phyloP scores from a whole-genome alignment of 2,797 vertebrate genomes.

The Capromys pilorides region DNA sequence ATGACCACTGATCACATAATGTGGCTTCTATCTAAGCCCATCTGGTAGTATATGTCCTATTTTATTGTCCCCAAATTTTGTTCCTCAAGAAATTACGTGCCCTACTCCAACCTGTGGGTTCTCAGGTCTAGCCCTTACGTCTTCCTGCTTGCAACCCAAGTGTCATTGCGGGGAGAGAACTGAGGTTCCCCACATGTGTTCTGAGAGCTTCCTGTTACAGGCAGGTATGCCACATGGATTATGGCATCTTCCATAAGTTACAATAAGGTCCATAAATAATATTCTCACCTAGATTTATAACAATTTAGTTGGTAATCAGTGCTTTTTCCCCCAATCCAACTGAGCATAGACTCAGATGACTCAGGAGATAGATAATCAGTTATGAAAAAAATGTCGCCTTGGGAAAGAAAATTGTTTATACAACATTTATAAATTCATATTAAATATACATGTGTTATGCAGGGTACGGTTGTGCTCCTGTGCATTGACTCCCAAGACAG shows the following conservation, averaged over 20 bases:
- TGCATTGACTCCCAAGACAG: not conserved
- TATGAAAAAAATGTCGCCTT: constrained; percentile 5
- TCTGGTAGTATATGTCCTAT: not conserved
- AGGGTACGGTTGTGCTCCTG: not conserved
- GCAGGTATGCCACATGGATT: not conserved
- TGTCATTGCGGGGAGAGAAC: not conserved
- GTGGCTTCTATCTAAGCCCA: not conserved
- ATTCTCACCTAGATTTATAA: not conserved
- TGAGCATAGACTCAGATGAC: not conserved
- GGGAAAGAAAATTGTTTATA: constrained; percentile 8
- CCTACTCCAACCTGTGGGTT: not conserved
- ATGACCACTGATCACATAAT: not conserved
- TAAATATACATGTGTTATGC: not conserved
- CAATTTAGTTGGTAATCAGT: not conserved
- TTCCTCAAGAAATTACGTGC: not conserved
- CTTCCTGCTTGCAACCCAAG: not conserved
- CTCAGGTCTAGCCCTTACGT: not conserved
- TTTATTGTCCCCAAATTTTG: not conserved
- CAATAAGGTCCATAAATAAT: not conserved
- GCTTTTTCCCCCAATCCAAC: not conserved
- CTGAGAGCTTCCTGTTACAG: not conserved
- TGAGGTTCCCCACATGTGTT: not conserved
- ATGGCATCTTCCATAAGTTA: not conserved
- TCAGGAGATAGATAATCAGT: not conserved
- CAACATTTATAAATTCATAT: not conserved